Evolutionary conservation across 2,888 invertebrate genomes (phyloP), one percentile per base, ranked within the genome.

Genomic region (Pammene fasciana): DNA sequence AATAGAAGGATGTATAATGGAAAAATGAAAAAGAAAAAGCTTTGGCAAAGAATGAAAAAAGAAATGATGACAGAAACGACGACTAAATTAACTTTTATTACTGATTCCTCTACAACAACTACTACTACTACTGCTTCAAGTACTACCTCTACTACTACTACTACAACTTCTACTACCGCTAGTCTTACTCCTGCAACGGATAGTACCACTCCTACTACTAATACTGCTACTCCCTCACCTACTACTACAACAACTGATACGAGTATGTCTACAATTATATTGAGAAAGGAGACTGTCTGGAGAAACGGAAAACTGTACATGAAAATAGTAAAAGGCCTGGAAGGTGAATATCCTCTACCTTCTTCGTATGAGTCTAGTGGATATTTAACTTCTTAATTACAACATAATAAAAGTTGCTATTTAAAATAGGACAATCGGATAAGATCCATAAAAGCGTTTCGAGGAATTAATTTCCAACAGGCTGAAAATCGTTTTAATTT

Each of bases 261-360:
- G 34, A 54, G 54, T 45, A 26, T 59, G 18, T 57, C 57, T 43
- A 78, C 79, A 1, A 73, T 79, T 0, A 66, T 84, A 10, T 60
- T 84, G 16, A 82, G 73, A 65, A 82, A 73, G 16, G 75, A 76
- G 26, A 74, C 75, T 0, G 68, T 85, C 0, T 66, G 79, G 8
- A 83, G 73, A 66, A 78, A 84, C 59, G 84, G 86, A 0, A 82
- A 70, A 36, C 76, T 70, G 46, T 65, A 76, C 26, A n/a, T 79
- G 2, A 86, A 81, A 71, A 71, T 86, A 8, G 38, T 86, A 0
- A 86, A 83, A 74, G 80, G 79, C 3, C 70, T 73, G 14, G 56
- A 72, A n/a, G 11, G 16, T 34, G 54, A 54, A 5, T 41, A 41
- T 57, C 56, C 55, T 6, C 26, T 26, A 26, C 26, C 26, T 26